Evolutionary conservation across 2,888 invertebrate genomes (phyloP).

Genomic region (Mythimna pallens): DNA sequence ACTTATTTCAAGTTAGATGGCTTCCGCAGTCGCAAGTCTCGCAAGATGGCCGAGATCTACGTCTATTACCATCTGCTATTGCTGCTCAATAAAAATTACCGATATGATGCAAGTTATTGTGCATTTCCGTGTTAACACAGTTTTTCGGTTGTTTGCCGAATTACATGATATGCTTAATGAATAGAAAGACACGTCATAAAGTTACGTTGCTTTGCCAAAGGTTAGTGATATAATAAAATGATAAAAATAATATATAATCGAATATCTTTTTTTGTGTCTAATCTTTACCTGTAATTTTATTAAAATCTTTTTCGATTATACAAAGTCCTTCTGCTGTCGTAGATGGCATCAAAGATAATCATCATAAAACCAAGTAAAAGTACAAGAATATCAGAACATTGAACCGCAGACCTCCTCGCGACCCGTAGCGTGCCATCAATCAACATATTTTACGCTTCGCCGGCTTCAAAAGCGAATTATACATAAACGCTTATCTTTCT

Average conservation of each 20-base stretch:
- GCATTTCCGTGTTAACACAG: constrained; percentile 52
- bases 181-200: constrained; percentile 4
- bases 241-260: too few species aligned
- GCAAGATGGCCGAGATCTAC: constrained; percentile 42
- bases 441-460: constrained; percentile 68
- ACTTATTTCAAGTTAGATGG: constrained; percentile 42
- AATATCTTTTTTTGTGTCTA: constrained; percentile 1
- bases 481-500: constrained; percentile 53
- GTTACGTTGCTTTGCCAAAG: constrained; percentile 3
- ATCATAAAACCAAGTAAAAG: constrained; percentile 46
- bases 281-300: background rate
- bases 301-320: constrained; percentile 12
- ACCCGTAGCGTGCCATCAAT: constrained; percentile 67
- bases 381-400: constrained; percentile 65
- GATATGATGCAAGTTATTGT: constrained; percentile 47
- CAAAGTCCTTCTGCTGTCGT: constrained; percentile 50
- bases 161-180: constrained; percentile 22
- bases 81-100: constrained; percentile 46
- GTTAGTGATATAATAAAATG: background rate
- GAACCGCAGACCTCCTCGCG: constrained; percentile 69
- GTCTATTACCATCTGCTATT: constrained; percentile 32
- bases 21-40: constrained; percentile 41
- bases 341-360: constrained; percentile 35
- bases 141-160: constrained; percentile 26
- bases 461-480: constrained; percentile 59